These are phyloP conservation scores for Mizuhopecten yessoensis DNA, from an alignment of 1,140 invertebrate genomes.

Conservation along the genomic window DNA sequence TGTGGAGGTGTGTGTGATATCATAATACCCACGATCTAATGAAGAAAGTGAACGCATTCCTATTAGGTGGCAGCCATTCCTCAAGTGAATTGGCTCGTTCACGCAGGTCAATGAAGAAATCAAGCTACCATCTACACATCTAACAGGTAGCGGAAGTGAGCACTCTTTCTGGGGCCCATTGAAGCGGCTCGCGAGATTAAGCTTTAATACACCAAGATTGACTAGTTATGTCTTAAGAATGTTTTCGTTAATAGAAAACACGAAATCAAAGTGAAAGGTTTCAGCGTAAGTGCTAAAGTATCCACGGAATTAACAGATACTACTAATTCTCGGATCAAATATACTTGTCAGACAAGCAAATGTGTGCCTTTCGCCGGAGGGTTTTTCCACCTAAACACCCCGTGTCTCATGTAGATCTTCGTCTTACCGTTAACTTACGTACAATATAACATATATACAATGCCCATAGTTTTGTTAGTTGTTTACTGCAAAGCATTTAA, in stretches of 20 bases:
- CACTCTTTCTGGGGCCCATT: not conserved
- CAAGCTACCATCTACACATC: not conserved
- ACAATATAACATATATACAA: no score
- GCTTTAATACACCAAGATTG: not conserved
- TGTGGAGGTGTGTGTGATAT: not conserved
- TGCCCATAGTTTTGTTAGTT: no score
- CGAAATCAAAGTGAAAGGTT: not conserved
- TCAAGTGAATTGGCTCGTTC: not conserved
- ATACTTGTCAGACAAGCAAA: not conserved
- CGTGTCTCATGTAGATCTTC: no score
- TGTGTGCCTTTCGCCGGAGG: not conserved
- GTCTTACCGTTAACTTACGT: no score
- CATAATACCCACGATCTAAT: conserved; percentile 1
- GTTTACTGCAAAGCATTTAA: no score
- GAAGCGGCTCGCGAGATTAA: not conserved
- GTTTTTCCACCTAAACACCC: not conserved
- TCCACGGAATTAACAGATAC: conserved; percentile 1
- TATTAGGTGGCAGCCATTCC: not conserved
- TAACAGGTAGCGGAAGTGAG: not conserved
- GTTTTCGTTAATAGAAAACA: not conserved
- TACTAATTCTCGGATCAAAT: not conserved
- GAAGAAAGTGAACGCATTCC: not conserved
- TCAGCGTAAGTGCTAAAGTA: not conserved
- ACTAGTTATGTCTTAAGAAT: not conserved
- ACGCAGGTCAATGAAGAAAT: conserved; percentile 26